Evolutionary conservation across 2,888 invertebrate genomes (phyloP), one percentile per base, ranked within the genome.

Genomic region (Drosophila gaucha): DNA sequence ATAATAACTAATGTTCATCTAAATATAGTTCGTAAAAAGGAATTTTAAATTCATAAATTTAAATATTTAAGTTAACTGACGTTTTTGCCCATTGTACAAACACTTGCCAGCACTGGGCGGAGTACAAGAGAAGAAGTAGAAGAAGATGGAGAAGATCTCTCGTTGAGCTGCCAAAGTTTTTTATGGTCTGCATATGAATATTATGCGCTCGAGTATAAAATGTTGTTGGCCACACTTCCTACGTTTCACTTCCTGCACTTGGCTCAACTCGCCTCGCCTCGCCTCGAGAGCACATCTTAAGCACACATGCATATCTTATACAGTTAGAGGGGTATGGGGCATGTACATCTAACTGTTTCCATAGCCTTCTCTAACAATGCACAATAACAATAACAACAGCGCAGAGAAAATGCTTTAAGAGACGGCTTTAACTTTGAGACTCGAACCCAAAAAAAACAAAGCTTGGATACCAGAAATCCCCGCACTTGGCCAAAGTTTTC

Each of bases 141-240:
- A 20, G 47, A 24, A 10, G 36, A 31, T 30, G 56, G n/a, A 56
- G 70, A 33, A 78, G 85, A 86, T 83, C 74, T 76, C 80, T 88
- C 85, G 85, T 88, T 86, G 83, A 88, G 83, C 83, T 86, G 85
- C 74, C 79, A 88, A 89, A 88, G 89, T 83, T 86, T 87, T 77
- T 80, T 87, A 85, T 83, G 78, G 73, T 69, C 76, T 77, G 78
- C 89, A 85, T 89, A 89, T 89, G 88, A 89, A 88, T 88, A 89
- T 89, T 89, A 87, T 89, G 78, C 89, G 80, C 89, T 86, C 79
- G 78, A 83, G 78, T 88, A 86, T 84, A 79, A 89, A 89, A 89
- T 87, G 86, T 87, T 83, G 89, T 88, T 86, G 87, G 87, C 83
- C 87, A 88, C 83, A 88, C 87, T 84, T 86, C 87, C 83, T 88